These are phyloP conservation scores for Helicoverpa assulta DNA, from an alignment of 2,888 invertebrate genomes.

Conservation along the genomic window DNA sequence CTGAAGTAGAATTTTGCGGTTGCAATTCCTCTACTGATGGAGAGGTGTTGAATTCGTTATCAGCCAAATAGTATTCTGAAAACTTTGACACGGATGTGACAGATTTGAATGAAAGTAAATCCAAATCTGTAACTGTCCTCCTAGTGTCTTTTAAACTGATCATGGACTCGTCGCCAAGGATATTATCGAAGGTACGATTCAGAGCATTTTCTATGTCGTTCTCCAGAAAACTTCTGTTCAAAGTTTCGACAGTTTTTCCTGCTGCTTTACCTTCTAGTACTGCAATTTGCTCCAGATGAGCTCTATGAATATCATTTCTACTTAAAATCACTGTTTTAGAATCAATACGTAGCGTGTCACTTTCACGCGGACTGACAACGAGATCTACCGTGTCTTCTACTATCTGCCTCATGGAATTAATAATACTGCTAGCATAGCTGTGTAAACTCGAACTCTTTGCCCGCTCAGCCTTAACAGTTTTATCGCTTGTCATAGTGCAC, in stretches of 20 bases:
- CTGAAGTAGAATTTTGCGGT: slow-evolving; percentile 59
- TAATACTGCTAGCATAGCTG: slow-evolving; percentile 56
- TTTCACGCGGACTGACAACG: slow-evolving; percentile 59
- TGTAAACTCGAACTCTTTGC: slow-evolving; percentile 51
- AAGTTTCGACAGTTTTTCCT: slow-evolving; percentile 60
- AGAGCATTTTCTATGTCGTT: slow-evolving; percentile 66
- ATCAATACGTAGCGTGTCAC: slow-evolving; percentile 47
- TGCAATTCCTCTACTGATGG: slow-evolving; percentile 28
- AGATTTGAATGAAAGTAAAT: slow-evolving; percentile 79
- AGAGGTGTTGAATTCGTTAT: slow-evolving; percentile 66
- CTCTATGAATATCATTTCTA: slow-evolving; percentile 47
- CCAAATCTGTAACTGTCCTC: slow-evolving; percentile 68
- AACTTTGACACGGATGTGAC: slow-evolving; percentile 72
- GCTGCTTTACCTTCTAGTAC: slow-evolving; percentile 68
- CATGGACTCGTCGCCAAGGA: slow-evolving; percentile 64
- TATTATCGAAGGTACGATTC: slow-evolving; percentile 66
- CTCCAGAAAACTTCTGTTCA: slow-evolving; percentile 57
- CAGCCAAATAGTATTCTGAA: slow-evolving; percentile 78
- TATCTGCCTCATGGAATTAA: slow-evolving; percentile 67
- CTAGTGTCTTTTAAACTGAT: slow-evolving; percentile 62
- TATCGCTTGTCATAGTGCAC: slow-evolving; percentile 47
- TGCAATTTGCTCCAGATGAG: slow-evolving; percentile 50
- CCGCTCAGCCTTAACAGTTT: slow-evolving; percentile 60
- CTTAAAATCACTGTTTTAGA: slow-evolving; percentile 67
- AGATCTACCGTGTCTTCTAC: slow-evolving; percentile 75